Evolutionary conservation across 2,888 invertebrate genomes (phyloP), one percentile per base, ranked within the genome.

Genomic region (Plagodis dolabraria): DNA sequence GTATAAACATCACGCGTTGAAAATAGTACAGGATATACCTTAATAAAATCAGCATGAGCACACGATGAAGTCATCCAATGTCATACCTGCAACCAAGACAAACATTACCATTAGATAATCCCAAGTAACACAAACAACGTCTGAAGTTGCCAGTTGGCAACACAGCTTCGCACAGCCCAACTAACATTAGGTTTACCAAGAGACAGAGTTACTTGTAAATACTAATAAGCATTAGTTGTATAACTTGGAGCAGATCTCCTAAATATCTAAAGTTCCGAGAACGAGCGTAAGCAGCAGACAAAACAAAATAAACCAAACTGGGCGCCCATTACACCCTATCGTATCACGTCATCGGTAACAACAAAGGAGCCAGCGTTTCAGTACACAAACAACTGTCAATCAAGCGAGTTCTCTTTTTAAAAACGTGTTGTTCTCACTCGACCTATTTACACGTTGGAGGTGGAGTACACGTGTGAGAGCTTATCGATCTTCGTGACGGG

Each of bases 401-500:
- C 69, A 72, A 64, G 48, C 55, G 48, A 48, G 51, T 53, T 55
- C 57, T 66, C 56, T 66, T 61, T 64, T 64, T 53, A 61, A 70
- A 65, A 63, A 63, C 53, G 67, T 65, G 69, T 65, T 65, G 59
- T 68, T 64, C 63, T 62, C 57, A 55, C 56, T 47, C 66, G 68
- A 70, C 69, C 67, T 64, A 63, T 68, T 65, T 70, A 65, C 61
- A 61, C 55, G 55, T 51, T 40, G 43, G 12, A 46, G 45, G 47
- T 34, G 46, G 58, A 35, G 12, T 47, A 56, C 61, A 63, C 54
- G 61, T 59, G 61, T 46, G 63, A 36, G 44, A 51, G 67, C 60
- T 67, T 75, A 79, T 77, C 68, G 80, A 79, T 76, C 71, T 59
- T 54, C 51, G 48, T 59, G 60, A 52, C 66, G 59, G 64, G 57